Evolutionary conservation across 2,113 vertebrate species (phyloP).

Genomic region (Upupa epops): DNA sequence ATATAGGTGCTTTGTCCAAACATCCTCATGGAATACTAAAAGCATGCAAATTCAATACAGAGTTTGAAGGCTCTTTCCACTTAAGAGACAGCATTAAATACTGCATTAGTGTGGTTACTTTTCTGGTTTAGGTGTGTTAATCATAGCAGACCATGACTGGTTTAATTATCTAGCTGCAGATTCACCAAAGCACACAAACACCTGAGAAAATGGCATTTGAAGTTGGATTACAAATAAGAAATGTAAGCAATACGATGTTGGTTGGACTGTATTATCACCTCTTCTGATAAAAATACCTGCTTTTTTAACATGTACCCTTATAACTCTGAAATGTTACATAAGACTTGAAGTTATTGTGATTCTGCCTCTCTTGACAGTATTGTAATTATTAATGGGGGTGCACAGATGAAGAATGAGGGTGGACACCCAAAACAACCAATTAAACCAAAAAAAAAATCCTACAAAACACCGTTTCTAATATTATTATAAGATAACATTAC

Average conservation of each 20-base stretch:
- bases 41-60: not conserved
- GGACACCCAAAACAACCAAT: not conserved
- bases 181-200: not conserved
- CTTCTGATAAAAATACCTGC: not conserved
- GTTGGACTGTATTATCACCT: not conserved
- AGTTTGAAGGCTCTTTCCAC: not conserved
- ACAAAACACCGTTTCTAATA: not conserved
- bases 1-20: not conserved
- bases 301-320: not conserved
- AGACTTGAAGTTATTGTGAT: not conserved
- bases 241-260: not conserved
- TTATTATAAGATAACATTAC: not conserved
- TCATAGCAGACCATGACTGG: not conserved
- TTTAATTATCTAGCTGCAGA: not conserved
- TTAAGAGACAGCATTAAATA: not conserved
- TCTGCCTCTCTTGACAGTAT: not conserved
- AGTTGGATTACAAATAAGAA: not conserved
- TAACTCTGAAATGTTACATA: not conserved
- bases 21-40: not conserved
- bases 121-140: not conserved
- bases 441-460: not conserved
- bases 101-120: not conserved
- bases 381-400: not conserved
- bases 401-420: not conserved
- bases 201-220: not conserved